Conservation (phyloP, 2,113 vertebrate genomes). For the Ageneiosus marmoratus region DNA sequence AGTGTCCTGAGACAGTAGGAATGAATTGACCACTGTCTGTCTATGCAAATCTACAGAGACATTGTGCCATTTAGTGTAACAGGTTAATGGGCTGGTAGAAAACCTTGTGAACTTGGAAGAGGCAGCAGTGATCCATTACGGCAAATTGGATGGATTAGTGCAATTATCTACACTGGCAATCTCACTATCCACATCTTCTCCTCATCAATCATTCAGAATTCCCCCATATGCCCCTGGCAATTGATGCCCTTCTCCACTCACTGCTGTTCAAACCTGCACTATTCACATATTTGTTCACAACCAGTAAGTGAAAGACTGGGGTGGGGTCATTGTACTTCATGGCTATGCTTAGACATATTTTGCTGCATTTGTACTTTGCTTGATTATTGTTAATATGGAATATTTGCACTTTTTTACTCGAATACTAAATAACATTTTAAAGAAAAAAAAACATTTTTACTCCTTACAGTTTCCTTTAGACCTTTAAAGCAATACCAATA, state of each 20-base stretch:
- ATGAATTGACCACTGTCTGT: slow-evolving; percentile 14
- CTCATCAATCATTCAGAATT: slow-evolving; percentile 80
- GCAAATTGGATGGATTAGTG: slow-evolving; percentile 68
- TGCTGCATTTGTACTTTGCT: neutral
- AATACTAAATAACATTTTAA: neutral
- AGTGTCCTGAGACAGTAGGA: slow-evolving; percentile 42
- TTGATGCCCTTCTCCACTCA: slow-evolving; percentile 58
- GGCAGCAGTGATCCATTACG: slow-evolving; percentile 48
- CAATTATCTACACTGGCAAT: slow-evolving; percentile 70
- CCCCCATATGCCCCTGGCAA: slow-evolving; percentile 66
- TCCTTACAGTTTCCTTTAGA: neutral
- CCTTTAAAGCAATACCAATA: neutral
- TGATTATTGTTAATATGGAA: neutral
- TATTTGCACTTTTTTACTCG: neutral
- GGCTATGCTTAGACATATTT: neutral
- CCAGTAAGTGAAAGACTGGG: neutral
- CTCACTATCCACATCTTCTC: slow-evolving; percentile 62
- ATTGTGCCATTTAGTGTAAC: slow-evolving; percentile 54
- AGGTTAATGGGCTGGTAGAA: slow-evolving; percentile 53
- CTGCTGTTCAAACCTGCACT: slow-evolving; percentile 36
- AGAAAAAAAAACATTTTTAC: neutral
- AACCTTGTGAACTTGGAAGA: slow-evolving; percentile 45
- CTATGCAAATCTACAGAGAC: slow-evolving; percentile 34
- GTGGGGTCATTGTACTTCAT: neutral
- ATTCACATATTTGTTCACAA: slow-evolving; percentile 35